Evolutionary conservation across 2,888 invertebrate species (phyloP), one percentile per base, ranked within the genome.

Genomic region (Drosophila melanosoma): DNA sequence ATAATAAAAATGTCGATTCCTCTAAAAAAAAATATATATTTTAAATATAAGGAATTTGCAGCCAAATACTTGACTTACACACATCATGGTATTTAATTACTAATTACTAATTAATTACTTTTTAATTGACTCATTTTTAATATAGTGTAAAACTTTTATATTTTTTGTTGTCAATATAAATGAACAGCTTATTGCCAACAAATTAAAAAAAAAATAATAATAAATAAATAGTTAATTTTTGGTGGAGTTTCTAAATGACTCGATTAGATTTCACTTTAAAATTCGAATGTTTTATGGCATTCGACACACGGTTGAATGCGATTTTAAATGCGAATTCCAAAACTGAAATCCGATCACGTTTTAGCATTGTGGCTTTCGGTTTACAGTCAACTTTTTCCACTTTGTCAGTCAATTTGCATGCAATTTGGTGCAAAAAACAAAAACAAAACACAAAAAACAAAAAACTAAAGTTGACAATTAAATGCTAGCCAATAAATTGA

Each of bases 351-450:
- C 67, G 32, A 78, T 74, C 84, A 89, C 84, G 82, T 77, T 83
- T 81, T 89, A 69, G 70, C 74, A 83, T 83, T 83, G 87, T 76
- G 81, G 78, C 78, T 83, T 86, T 71, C 42, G 51, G 60, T 29
- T 63, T 33, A 32, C 54, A 61, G 45, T 52, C 62, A 35, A 32
- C 49, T 49, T 48, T 59, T 26, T 42, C 33, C 58, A 67, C 52
- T 53, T 74, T 76, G 70, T 52, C 63, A 40, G 80, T 63, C 75
- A 64, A 69, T 64, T 80, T 54, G 53, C 60, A 69, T 62, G 63
- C 36, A 40, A 61, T 65, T 53, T 66, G 48, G 35, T 51, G 60
- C 52, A 48, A 61, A 54, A 58, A 45, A 23, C 6, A 32, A 51
- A 8, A 29, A 17, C 38, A 38, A 54, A 38, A 38, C 23, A 40